These are phyloP conservation scores for Zoanthus sociatus DNA, from an alignment of 92 coral and sea anemone species.

Conservation along the genomic window DNA sequence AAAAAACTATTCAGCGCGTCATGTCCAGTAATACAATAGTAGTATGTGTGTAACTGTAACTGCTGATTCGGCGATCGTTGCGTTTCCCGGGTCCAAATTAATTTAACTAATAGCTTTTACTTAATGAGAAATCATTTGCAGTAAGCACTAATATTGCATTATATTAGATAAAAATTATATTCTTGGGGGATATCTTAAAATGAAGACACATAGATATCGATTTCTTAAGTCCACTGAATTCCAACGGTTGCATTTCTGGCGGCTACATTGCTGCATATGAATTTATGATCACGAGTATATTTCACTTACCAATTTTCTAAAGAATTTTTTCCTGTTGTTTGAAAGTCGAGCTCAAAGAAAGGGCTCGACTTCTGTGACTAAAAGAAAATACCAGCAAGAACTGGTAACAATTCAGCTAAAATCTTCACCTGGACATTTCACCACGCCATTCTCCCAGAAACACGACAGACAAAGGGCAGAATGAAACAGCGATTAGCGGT, in stretches of 20 bases:
- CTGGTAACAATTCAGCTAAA: constrained; percentile 5
- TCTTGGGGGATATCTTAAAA: background rate
- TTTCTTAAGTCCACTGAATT: background rate
- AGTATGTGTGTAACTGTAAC: background rate
- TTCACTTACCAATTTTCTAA: constrained; percentile 29
- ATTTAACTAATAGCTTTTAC: background rate
- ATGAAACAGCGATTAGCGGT: constrained; percentile 67
- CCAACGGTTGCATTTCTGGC: background rate
- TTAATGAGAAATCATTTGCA: background rate
- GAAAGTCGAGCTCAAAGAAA: background rate
- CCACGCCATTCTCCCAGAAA: constrained; percentile 48
- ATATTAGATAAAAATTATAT: background rate
- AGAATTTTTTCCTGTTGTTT: constrained; percentile 5
- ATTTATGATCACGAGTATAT: constrained; percentile 30
- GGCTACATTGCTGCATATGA: constrained; percentile 25
- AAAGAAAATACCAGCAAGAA: constrained; percentile 30
- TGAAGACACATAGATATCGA: background rate
- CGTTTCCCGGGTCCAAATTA: constrained; percentile 21
- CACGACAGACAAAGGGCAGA: constrained; percentile 14
- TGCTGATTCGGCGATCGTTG: constrained; percentile 34
- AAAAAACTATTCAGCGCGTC: constrained; percentile 34
- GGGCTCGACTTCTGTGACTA: background rate
- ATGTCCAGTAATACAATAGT: background rate
- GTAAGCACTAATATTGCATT: background rate
- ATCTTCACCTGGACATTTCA: constrained; percentile 47